Evolutionary conservation across 2,888 invertebrate species (phyloP), one percentile per base, ranked within the genome.

Genomic region (Agrotis ipsilon): DNA sequence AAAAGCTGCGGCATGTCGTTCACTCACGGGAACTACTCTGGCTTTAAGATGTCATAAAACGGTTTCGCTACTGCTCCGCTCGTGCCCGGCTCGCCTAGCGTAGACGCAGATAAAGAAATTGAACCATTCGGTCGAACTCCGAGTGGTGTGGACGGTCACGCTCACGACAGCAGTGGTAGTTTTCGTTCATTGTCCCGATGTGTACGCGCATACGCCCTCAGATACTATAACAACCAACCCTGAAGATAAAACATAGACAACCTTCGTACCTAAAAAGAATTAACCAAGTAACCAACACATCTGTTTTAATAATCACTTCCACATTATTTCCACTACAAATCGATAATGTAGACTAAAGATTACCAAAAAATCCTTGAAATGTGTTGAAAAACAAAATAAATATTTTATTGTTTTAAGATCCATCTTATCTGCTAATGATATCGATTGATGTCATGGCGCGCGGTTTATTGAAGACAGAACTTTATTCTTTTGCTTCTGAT

Each of bases 361-460:
- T 84, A 80, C 55, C 62, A 51, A 7, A 32, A 19, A 55, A 68
- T 45, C 88, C 87, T 87, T 88, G 85, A 72, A 70, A 72, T 46
- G 13, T 39, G 71, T 77, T 70, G 72, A 83, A 86, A 85, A 88
- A 88, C 82, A 85, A 55, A 3, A 81, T 80, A 32, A 3, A 81
- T 80, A 76, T 72, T 81, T 74, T 72, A 80, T 77, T 75, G 63
- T 78, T 72, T 39, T 77, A 83, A 86, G 83, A 87, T 86, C 82
- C 77, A 73, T 76, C 72, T 86, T 88, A 89, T 89, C 86, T 77
- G 32, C 19, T 32, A 57, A 58, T 49, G 85, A 85, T 90, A 92
- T 88, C 88, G 87, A 93, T 92, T 93, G 92, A 91, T 91, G 90
- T 90, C 90, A 92, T 84, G 91, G 57, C 39, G 51, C 55, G 7